A percentile compares a stretch with the other conserved stretches of the same genome.
Evolutionary conservation across 2,113 vertebrate genomes (phyloP).

Genomic region (Scomber japonicus): DNA sequence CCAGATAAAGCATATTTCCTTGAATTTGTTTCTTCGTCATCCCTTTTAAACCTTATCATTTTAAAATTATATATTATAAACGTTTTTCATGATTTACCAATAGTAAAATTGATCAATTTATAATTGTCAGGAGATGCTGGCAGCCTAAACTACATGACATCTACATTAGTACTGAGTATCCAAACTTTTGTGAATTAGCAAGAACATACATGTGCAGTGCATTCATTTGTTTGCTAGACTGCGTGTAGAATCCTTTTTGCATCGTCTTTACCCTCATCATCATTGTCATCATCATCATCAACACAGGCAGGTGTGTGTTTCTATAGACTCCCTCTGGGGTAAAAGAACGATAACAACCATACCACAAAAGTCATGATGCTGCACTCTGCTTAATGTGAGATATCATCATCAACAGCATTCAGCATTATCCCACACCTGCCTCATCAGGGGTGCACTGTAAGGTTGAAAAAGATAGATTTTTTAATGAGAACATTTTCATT

Average conservation of each 20-base stretch:
- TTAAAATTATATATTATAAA: no score
- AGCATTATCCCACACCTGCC: slow-evolving; percentile 72
- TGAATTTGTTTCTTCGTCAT: no score
- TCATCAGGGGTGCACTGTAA: slow-evolving; percentile 35
- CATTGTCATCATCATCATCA: slow-evolving; percentile 24
- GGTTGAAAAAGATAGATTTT: not conserved
- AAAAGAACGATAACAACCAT: slow-evolving; percentile 12
- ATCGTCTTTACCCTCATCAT: slow-evolving; percentile 7
- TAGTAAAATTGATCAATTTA: not conserved
- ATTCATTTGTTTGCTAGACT: not conserved
- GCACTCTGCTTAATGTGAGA: slow-evolving; percentile 75
- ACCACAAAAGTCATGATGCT: slow-evolving; percentile 69
- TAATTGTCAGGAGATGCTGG: no score
- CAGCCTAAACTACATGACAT: not conserved
- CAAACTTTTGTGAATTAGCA: not conserved
- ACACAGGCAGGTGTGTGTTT: slow-evolving; percentile 65
- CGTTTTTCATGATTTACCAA: not conserved
- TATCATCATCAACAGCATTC: slow-evolving; percentile 55
- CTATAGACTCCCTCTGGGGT: slow-evolving; percentile 29
- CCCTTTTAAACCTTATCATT: no score
- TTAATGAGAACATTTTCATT: slow-evolving; percentile 27
- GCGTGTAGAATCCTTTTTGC: not conserved
- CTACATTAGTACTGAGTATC: not conserved
- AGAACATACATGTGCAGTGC: not conserved
- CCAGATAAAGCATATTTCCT: no score